Conservation (phyloP, 2,113 vertebrate species). For the Parotia lawesii region DNA sequence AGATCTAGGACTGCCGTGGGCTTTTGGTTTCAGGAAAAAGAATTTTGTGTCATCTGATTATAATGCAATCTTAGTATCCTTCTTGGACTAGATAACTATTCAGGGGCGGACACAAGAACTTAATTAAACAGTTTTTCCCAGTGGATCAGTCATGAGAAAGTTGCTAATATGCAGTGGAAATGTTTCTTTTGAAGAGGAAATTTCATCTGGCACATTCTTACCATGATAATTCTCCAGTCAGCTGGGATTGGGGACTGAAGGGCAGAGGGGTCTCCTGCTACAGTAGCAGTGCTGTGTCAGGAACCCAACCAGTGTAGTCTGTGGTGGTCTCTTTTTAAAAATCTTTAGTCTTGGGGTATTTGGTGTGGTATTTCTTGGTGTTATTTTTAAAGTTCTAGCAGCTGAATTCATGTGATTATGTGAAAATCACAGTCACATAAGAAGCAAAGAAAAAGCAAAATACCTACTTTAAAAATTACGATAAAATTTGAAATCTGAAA, state of each 20-base stretch:
- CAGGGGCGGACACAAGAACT: background rate
- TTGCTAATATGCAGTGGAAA: background rate
- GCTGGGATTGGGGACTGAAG: background rate
- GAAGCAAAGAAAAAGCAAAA: background rate
- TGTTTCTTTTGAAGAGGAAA: background rate
- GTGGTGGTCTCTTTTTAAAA: background rate
- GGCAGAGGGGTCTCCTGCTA: background rate
- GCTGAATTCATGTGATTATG: background rate
- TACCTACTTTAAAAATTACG: background rate
- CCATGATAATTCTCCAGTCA: background rate
- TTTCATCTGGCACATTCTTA: background rate
- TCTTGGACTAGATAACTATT: background rate
- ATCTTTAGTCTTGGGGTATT: background rate
- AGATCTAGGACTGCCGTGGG: background rate
- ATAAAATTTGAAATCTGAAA: background rate
- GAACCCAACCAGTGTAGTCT: background rate
- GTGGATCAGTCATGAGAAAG: background rate
- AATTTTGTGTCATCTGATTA: background rate
- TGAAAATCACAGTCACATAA: background rate
- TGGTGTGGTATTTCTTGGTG: background rate
- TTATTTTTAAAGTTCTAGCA: background rate
- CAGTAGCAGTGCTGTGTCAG: background rate
- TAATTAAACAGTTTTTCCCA: background rate
- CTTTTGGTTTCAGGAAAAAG: background rate
- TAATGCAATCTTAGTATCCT: background rate